Evolutionary conservation across 2,797 vertebrate genomes (phyloP).

Genomic region (Toxotes lorentzi): DNA sequence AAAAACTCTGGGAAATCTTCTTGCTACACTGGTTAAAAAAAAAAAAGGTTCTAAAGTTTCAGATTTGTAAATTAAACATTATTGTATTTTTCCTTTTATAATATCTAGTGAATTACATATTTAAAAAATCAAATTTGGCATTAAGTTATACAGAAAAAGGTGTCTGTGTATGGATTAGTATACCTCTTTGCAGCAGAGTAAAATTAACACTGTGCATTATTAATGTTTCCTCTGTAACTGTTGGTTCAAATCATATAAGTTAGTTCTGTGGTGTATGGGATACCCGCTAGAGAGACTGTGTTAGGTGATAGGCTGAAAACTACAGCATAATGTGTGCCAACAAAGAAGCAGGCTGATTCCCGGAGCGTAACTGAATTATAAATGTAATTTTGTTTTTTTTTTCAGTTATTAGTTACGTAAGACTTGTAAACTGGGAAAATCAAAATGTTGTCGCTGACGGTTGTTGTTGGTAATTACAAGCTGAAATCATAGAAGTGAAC

Average conservation of each 20-base stretch:
- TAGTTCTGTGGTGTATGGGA: constrained; percentile 1
- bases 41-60: background rate
- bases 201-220: constrained; percentile 24
- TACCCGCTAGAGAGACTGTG: background rate
- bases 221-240: constrained; percentile 17
- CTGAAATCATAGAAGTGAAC: background rate
- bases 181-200: background rate
- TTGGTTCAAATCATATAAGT: constrained; percentile 18
- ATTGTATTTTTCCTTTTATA: background rate
- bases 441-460: background rate
- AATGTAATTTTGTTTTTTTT: background rate
- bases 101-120: background rate
- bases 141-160: background rate
- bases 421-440: background rate
- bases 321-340: constrained; percentile 1
- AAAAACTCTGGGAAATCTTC: background rate
- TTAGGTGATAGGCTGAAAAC: constrained; percentile 7
- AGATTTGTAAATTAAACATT: background rate
- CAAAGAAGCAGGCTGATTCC: background rate
- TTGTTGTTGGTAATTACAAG: background rate
- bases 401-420: background rate
- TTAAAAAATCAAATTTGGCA: background rate
- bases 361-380: background rate
- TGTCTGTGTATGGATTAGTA: background rate
- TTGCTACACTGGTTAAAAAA: background rate